Conservation (phyloP, 2,888 invertebrate species). For the Andrena camellia region DNA sequence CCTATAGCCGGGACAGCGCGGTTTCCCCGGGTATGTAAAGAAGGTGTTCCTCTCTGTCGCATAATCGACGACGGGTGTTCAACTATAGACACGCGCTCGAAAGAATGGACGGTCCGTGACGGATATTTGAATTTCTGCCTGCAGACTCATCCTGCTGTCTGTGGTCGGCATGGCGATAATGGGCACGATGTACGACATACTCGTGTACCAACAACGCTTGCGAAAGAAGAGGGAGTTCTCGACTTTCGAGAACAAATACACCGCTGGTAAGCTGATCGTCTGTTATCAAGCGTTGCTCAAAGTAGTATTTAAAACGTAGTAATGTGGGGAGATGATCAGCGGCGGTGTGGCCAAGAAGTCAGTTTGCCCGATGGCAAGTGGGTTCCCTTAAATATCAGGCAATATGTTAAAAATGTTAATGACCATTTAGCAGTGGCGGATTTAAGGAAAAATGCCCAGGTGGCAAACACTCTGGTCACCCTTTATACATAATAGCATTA, state of each 20-base stretch:
- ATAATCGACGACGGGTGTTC: neutral
- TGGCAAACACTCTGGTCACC: too few relatives aligned
- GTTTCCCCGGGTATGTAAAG: neutral
- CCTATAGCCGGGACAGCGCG: too few relatives aligned
- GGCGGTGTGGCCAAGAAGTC: too few relatives aligned
- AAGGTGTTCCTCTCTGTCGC: neutral
- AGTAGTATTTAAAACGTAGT: too few relatives aligned
- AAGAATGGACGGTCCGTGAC: neutral
- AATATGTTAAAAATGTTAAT: too few relatives aligned
- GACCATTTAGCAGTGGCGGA: too few relatives aligned
- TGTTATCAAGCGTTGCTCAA: too few relatives aligned
- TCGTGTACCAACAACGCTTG: slow-evolving; percentile 73
- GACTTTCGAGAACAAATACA: slow-evolving; percentile 67
- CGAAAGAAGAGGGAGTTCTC: slow-evolving; percentile 39
- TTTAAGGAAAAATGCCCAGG: too few relatives aligned
- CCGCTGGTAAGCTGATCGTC: slow-evolving; percentile 32
- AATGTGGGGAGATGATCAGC: too few relatives aligned
- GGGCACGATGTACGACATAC: slow-evolving; percentile 82
- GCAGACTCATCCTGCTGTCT: slow-evolving; percentile 73
- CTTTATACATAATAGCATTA: too few relatives aligned
- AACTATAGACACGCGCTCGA: neutral
- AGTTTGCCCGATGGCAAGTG: too few relatives aligned
- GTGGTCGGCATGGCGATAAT: slow-evolving; percentile 75
- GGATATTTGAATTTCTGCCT: slow-evolving; percentile 17
- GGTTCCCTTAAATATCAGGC: too few relatives aligned